Evolutionary conservation across 53 echinoderm and acorn worm genomes (phyloP).

Genomic region (Stichopus horrens): DNA sequence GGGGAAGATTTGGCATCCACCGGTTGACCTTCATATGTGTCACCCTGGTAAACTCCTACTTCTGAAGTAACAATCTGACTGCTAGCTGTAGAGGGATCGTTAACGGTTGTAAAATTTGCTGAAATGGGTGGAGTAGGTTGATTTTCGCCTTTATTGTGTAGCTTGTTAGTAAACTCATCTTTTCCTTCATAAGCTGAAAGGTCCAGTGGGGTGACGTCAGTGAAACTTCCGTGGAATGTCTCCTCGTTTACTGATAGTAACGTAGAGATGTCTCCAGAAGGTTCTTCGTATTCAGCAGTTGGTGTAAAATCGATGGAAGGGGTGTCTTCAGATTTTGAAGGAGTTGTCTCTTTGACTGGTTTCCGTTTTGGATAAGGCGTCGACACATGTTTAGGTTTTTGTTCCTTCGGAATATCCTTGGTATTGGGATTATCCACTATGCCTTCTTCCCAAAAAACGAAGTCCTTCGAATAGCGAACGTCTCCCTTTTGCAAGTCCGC

Average conservation of each 20-base stretch:
- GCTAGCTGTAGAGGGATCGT: no score
- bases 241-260: not conserved
- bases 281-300: not conserved
- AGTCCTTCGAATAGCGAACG: not conserved
- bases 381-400: conserved; percentile 11
- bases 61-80: not conserved
- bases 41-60: not conserved
- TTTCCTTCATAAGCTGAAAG: not conserved
- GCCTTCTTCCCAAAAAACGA: conserved; percentile 34
- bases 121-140: no score
- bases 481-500: conserved; percentile 28
- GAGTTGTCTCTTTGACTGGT: not conserved
- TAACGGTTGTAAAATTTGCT: no score
- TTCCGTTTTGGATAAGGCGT: conserved; percentile 21
- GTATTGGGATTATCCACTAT: not conserved
- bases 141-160: no score
- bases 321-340: not conserved
- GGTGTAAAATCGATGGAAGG: not conserved
- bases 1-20: not conserved
- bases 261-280: not conserved
- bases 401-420: not conserved
- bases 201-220: not conserved
- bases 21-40: not conserved
- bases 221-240: not conserved
- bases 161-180: not conserved